phyloP scores from a whole-genome alignment of 1,140 invertebrate genomes.

The Ceratina japonica region DNA sequence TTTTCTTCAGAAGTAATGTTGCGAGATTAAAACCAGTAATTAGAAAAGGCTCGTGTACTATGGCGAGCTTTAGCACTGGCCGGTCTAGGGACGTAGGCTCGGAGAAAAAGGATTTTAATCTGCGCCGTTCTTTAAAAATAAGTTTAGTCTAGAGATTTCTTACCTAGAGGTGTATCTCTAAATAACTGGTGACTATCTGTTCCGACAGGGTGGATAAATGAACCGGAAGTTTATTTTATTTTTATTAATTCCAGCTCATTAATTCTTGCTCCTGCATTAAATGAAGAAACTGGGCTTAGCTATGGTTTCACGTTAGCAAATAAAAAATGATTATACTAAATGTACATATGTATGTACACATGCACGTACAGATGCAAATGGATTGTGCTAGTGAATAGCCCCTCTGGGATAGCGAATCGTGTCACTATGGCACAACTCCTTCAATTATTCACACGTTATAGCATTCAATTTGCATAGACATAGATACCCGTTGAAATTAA shows the following conservation, averaged over 20 bases:
- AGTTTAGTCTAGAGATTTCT: neutral
- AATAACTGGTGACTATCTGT: neutral
- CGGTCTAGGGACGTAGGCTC: slow-evolving; percentile 17
- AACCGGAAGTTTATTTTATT: no score
- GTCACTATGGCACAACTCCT: slow-evolving; percentile 43
- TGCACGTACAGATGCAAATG: slow-evolving; percentile 30
- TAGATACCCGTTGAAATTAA: no score
- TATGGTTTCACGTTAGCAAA: no score
- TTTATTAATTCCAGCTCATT: no score
- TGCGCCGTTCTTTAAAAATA: neutral
- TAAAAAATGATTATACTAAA: no score
- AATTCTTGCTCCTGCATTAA: no score
- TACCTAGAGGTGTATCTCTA: neutral
- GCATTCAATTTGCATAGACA: slow-evolving; percentile 62
- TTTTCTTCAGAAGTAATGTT: slow-evolving; percentile 13
- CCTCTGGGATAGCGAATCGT: slow-evolving; percentile 23
- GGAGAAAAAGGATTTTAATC: slow-evolving; percentile 8
- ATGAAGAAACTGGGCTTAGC: no score
- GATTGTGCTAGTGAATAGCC: slow-evolving; percentile 60
- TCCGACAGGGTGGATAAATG: no score
- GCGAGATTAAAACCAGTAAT: slow-evolving; percentile 34
- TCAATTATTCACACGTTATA: slow-evolving; percentile 59
- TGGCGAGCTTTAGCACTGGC: slow-evolving; percentile 7
- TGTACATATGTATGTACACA: neutral
- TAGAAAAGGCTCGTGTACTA: slow-evolving; percentile 12